These are phyloP conservation scores for Sander vitreus DNA, from an alignment of 2,113 vertebrate genomes.

Conservation along the genomic window DNA sequence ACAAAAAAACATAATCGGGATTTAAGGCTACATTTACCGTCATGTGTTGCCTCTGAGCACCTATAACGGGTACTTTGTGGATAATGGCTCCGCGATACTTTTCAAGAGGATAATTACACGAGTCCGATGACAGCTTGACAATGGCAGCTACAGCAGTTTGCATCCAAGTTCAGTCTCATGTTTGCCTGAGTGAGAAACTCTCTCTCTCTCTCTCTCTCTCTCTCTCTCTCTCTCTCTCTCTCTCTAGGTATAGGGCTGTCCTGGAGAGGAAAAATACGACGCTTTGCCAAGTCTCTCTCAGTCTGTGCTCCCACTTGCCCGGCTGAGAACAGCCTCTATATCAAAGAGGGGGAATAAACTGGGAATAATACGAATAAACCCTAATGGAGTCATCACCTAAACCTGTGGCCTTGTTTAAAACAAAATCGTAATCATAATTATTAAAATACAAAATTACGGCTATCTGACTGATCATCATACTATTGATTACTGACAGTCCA, in stretches of 20 bases:
- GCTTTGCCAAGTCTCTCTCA: slow-evolving; percentile 65
- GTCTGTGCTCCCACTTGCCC: slow-evolving; percentile 42
- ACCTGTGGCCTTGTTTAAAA: background rate
- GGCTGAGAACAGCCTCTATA: slow-evolving; percentile 19
- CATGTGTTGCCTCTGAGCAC: slow-evolving; percentile 69
- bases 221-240: slow-evolving; percentile 5
- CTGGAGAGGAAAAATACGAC: slow-evolving; percentile 47
- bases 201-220: background rate
- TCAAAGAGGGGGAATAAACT: background rate
- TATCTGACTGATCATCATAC: background rate
- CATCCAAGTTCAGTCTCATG: slow-evolving; percentile 79
- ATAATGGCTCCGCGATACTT: slow-evolving; percentile 73
- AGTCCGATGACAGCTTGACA: slow-evolving; percentile 80
- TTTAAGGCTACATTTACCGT: slow-evolving; percentile 69
- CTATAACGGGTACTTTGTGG: slow-evolving; percentile 72
- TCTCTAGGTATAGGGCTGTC: slow-evolving; percentile 54
- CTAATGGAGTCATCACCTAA: slow-evolving; percentile 39
- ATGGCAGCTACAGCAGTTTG: slow-evolving; percentile 73
- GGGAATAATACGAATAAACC: background rate
- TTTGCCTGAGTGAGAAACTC: slow-evolving; percentile 63
- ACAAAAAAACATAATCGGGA: slow-evolving; percentile 71
- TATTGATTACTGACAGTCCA: background rate
- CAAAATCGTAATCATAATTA: background rate
- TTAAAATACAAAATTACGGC: background rate
- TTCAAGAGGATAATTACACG: slow-evolving; percentile 82